Conservation (phyloP, 1,140 invertebrate species). For the Pristionchus pacificus region DNA sequence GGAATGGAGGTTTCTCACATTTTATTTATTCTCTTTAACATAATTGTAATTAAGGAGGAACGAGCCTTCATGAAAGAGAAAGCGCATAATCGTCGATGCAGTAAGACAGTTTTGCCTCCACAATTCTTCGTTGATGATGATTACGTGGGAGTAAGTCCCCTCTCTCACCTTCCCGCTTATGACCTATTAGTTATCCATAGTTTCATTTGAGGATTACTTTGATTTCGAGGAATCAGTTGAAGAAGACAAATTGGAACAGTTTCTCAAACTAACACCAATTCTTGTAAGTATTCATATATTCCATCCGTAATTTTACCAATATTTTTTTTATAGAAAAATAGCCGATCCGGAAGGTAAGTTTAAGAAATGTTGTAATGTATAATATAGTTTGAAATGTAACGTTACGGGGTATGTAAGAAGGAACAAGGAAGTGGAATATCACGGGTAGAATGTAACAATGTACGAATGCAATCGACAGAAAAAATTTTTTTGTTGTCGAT, state of each 20-base stretch:
- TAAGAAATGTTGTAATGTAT: no score
- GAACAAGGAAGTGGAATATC: no score
- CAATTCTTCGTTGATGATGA: slow-evolving; percentile 40
- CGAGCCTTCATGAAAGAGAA: slow-evolving; percentile 36
- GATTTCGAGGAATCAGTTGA: slow-evolving; percentile 38
- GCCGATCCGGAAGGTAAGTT: no score
- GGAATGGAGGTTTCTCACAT: slow-evolving; percentile 30
- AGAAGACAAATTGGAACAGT: slow-evolving; percentile 25
- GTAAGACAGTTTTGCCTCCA: slow-evolving; percentile 24
- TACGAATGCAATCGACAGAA: no score
- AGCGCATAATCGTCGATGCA: slow-evolving; percentile 20
- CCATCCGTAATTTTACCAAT: no score
- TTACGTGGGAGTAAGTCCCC: slow-evolving; percentile 33
- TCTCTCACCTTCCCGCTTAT: neutral
- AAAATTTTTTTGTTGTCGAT: no score
- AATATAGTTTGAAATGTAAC: no score
- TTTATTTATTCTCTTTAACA: no score
- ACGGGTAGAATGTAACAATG: no score
- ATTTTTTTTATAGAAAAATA: no score
- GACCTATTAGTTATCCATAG: neutral
- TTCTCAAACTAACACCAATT: slow-evolving; percentile 29
- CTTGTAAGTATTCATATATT: slow-evolving; percentile 17
- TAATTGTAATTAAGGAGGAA: no score
- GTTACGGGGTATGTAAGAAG: no score
- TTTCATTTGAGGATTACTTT: slow-evolving; percentile 30